These are phyloP conservation scores for Morbakka virulenta DNA, from an alignment of 30 jellyfish, hydroid and myxozoan species.

Conservation along the genomic window DNA sequence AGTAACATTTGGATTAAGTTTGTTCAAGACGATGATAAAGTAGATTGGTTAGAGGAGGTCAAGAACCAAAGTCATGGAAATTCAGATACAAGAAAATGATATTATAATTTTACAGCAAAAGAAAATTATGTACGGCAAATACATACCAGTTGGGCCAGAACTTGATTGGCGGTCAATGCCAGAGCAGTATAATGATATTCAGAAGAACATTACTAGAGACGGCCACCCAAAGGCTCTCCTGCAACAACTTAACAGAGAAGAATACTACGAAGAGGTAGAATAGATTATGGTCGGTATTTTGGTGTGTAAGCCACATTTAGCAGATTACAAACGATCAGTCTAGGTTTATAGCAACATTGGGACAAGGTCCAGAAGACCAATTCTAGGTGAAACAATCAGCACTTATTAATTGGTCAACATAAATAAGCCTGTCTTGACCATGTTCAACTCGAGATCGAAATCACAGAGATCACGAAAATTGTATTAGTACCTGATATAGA, in stretches of 20 bases:
- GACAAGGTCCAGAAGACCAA: conserved; percentile 18
- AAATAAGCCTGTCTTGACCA: conserved; percentile 29
- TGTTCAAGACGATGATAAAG: no score
- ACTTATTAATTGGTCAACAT: background rate
- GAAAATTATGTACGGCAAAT: no score
- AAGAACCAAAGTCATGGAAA: no score
- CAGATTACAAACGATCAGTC: conserved; percentile 13
- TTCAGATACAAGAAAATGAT: no score
- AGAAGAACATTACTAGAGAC: conserved; percentile 8
- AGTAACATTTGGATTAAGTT: no score
- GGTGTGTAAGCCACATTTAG: conserved; percentile 25
- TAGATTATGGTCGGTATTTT: conserved; percentile 15
- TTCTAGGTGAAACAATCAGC: conserved; percentile 9
- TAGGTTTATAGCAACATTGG: conserved; percentile 11
- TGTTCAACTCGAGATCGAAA: conserved; percentile 15
- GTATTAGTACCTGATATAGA: no score
- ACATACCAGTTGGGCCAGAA: conserved; percentile 9
- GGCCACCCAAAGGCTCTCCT: conserved; percentile 34
- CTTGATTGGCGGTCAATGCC: conserved; percentile 6
- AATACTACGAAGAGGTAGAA: conserved; percentile 14
- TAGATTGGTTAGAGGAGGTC: no score
- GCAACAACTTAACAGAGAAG: background rate
- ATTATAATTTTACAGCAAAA: no score
- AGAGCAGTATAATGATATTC: conserved; percentile 9
- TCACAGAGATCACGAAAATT: no score